Evolutionary conservation across 2,113 vertebrate genomes (phyloP).

Genomic region (Pyrgilauda ruficollis): DNA sequence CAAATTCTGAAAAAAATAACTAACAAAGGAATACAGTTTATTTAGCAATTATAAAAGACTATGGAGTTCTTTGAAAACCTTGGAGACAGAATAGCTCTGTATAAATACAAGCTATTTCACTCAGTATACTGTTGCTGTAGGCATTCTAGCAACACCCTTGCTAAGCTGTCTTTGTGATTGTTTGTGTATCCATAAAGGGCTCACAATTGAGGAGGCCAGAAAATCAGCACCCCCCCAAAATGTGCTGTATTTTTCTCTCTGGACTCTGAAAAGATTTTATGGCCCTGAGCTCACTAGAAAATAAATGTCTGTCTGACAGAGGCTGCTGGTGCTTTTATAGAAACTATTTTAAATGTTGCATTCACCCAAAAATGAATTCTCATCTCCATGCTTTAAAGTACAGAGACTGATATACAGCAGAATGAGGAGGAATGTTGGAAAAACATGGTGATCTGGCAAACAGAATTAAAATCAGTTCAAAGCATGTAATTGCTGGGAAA

Average conservation of each 20-base stretch:
- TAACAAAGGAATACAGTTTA: neutral
- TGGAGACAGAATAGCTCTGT: neutral
- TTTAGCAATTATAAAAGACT: neutral
- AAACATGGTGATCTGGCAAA: slow-evolving; percentile 8
- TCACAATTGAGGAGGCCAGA: neutral
- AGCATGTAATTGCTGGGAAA: neutral
- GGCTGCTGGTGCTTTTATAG: neutral
- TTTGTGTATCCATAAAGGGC: neutral
- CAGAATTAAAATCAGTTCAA: neutral
- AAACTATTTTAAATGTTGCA: neutral
- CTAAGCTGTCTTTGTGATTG: neutral
- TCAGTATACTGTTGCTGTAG: neutral
- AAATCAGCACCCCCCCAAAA: neutral
- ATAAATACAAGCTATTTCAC: neutral
- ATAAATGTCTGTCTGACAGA: neutral
- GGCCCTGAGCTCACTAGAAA: neutral
- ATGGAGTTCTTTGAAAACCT: neutral
- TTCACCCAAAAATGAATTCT: neutral
- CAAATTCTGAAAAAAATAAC: neutral
- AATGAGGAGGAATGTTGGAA: slow-evolving; percentile 7
- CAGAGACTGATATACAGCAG: neutral
- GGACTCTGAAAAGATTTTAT: neutral
- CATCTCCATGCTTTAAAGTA: neutral
- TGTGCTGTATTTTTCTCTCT: neutral
- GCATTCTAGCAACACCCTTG: neutral